Evolutionary conservation across 1,140 invertebrate species (phyloP), one percentile per base, ranked within the genome.

Genomic region (Conus ventricosus): DNA sequence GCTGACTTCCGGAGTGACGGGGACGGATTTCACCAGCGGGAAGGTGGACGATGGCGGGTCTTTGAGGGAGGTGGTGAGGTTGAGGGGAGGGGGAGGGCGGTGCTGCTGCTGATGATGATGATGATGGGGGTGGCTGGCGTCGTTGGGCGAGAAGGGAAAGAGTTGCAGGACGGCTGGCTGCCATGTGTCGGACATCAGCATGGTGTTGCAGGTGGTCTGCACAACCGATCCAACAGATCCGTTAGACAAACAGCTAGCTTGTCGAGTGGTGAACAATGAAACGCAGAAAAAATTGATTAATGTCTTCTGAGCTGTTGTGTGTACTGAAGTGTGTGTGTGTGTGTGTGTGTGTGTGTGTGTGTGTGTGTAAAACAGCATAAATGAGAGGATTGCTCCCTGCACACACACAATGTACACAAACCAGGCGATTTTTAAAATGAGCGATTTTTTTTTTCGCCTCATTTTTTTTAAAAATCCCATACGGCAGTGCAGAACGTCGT

Each of bases 131-230:
- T 27, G 88, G 84, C 63, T 71, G 80, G 84, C 88, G 27, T 85
- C 84, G 82, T 89, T 89, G 75, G 67, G 87, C 8, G 90, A 88
- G 82, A 92, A 92, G 23, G 91, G 91, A 20, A 91, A 89, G 57
- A 93, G 85, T 39, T 91, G 88, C 25, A 93, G 87, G 55, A 93
- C 90, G 2, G 91, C 88, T 7, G 92, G 92, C 87, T 91, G 90
- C 90, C 92, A 93, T 17, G 89, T 87, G 80, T 93, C 91, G 76
- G 89, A 87, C 90, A 91, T 90, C 63, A 92, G 87, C 75, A 93
- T 89, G 17, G 87, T 88, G 51, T 23, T 39, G 39, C 39, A 39
- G 39, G 39, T 39, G 39, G 39, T 3, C n/a, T 25, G 27, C 55
- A 20, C 55, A 25, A 51, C 17, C 7, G 11, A 13, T 54, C 55